Evolutionary conservation across 2,888 invertebrate genomes (phyloP).

Genomic region (Caradrina clavipalpis): DNA sequence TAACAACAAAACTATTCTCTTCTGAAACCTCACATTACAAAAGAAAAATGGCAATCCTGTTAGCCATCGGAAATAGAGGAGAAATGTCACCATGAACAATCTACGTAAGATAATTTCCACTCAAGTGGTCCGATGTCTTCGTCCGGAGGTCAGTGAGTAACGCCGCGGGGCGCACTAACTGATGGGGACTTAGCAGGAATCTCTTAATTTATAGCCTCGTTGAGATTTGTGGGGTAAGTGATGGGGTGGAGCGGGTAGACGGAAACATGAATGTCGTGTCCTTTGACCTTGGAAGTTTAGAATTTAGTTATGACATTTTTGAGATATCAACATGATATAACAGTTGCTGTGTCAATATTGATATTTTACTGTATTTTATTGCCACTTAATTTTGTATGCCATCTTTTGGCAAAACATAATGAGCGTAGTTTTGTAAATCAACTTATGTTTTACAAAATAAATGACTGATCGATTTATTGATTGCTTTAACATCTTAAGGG

Average conservation of each 20-base stretch:
- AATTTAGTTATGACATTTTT: background rate
- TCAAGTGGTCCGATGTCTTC: slow-evolving; percentile 84
- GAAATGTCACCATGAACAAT: slow-evolving; percentile 82
- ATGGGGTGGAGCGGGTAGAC: slow-evolving; percentile 42
- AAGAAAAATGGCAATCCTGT: slow-evolving; percentile 51
- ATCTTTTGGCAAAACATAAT: too few species aligned
- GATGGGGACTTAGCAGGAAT: slow-evolving; percentile 90
- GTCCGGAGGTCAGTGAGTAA: slow-evolving; percentile 77
- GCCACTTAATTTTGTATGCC: too few species aligned
- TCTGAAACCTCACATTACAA: slow-evolving; percentile 9
- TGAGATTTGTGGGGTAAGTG: slow-evolving; percentile 70
- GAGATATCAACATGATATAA: too few species aligned
- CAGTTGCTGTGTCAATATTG: too few species aligned
- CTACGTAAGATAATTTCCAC: slow-evolving; percentile 85
- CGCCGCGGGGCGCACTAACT: slow-evolving; percentile 86
- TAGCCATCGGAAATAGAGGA: slow-evolving; percentile 69
- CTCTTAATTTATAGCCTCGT: slow-evolving; percentile 89
- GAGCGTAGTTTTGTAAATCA: too few species aligned
- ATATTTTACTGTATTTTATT: too few species aligned
- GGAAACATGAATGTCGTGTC: fast-evolving
- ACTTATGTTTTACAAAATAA: too few species aligned
- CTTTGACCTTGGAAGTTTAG: slow-evolving; percentile 8
- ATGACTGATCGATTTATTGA: too few species aligned
- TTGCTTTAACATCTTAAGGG: too few species aligned
- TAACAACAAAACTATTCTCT: slow-evolving; percentile 18